Evolutionary conservation across 2,888 invertebrate genomes (phyloP).

Genomic region (Toxonevra muliebris): DNA sequence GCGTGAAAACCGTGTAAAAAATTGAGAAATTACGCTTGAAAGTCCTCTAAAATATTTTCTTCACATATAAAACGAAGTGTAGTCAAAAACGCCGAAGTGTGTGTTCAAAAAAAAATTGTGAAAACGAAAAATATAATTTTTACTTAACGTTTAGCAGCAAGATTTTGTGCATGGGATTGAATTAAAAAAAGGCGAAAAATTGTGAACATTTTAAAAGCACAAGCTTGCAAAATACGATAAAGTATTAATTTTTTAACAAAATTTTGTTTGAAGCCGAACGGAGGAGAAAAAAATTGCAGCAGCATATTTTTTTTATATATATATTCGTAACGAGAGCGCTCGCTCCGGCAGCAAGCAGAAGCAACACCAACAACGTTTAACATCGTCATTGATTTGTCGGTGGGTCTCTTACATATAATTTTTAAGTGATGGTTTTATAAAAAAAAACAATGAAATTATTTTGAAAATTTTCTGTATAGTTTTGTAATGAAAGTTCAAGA

Average conservation of each 20-base stretch:
- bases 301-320: not conserved
- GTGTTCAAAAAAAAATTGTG: conserved; percentile 9
- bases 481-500: too few species aligned
- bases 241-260: too few species aligned
- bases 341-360: not conserved
- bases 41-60: conserved; percentile 18
- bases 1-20: conserved; percentile 19
- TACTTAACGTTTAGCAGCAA: not conserved
- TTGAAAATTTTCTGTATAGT: too few species aligned
- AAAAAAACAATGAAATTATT: too few species aligned
- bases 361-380: not conserved
- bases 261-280: too few species aligned
- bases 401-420: too few species aligned
- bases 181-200: not conserved
- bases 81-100: conserved; percentile 3
- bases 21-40: conserved; percentile 16
- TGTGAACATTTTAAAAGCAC: not conserved
- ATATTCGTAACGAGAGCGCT: too few species aligned
- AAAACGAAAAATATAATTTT: conserved; percentile 9
- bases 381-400: conserved; percentile 2
- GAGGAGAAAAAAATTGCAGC: too few species aligned
- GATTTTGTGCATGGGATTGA: not conserved
- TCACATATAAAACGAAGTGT: conserved; percentile 12
- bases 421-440: too few species aligned
- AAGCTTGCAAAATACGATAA: too few species aligned